Conservation (phyloP, 2,113 vertebrate genomes). For the Oreochromis aureus region DNA sequence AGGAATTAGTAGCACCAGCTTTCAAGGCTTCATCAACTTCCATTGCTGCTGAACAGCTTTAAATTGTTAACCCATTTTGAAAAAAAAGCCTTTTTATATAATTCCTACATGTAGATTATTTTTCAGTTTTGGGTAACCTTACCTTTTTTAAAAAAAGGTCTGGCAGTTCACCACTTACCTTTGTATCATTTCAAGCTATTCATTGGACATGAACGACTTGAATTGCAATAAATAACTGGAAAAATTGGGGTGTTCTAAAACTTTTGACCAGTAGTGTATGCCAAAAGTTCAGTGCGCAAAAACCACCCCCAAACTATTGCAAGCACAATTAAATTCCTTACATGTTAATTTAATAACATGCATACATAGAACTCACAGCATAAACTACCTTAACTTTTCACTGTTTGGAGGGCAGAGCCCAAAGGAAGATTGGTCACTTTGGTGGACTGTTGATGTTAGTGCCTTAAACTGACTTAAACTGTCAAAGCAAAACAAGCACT, state of each 20-base stretch:
- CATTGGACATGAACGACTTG: not conserved
- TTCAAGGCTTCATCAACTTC: not conserved
- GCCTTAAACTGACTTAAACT: not conserved
- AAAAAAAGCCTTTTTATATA: not conserved
- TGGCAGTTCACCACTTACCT: not conserved
- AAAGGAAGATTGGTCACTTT: not conserved
- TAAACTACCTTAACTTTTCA: not conserved
- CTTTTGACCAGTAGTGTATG: not conserved
- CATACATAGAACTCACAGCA: not conserved
- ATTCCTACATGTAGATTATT: not conserved
- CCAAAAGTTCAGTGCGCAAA: accelerated
- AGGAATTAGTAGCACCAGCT: not conserved
- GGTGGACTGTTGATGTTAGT: not conserved
- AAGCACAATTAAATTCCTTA: not conserved
- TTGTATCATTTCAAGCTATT: not conserved
- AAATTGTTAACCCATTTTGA: not conserved
- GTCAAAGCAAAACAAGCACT: not conserved
- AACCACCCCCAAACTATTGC: not conserved
- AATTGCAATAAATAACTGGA: not conserved
- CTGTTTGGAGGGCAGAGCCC: not conserved
- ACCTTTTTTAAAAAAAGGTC: not conserved
- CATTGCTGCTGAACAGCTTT: not conserved
- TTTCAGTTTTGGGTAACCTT: not conserved
- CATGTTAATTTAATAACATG: not conserved
- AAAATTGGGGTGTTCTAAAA: not conserved